Base-by-base conservation (phyloP, 2,888 invertebrate species). In the Spodoptera littoralis region DNA sequence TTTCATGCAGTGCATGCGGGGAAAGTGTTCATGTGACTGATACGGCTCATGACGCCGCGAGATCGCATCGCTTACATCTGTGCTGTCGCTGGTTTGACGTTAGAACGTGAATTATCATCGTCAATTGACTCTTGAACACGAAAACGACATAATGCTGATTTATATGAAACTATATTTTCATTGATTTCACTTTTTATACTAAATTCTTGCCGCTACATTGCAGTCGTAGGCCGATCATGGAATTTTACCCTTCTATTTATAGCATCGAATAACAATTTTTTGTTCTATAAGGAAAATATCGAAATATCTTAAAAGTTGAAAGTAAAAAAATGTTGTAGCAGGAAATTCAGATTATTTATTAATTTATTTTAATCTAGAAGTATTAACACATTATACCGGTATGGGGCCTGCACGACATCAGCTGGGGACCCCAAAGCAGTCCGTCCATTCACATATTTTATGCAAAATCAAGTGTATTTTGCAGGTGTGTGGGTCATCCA, bases 21-120 rank as follows among this genome's bases (percentile, higher is more conserved):
- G 87, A 88, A 88, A 86, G 84, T 84, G 81, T 75, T 24, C 44
- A 53, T 60, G 58, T 79, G 71, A 71, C 66, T 73, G 53, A 64
- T 62, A 76, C 64, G 67, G 68, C 73, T 75, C 78, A 80, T 80
- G 83, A 74, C 58, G 65, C 64, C 61, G 70, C 76, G 79, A 83
- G 82, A 83, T 82, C 74, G 70, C 66, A 78, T 76, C 80, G 68
- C 75, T 59, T 66, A 68, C 73, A 73, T 76, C 73, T 65, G 27
- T 5, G 27, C 27, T 27, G 60, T 51, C 36, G 52, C 67, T 59
- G 60, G 63, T 70, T 63, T 61, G 65, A 63, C 50, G 41, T 53
- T 65, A 45, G 41, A 65, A 50, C 53, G 53, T 71, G 59, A 46
- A 67, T 72, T 62, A 67, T 72, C 60, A 27, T 53, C 56, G 60